These are phyloP conservation scores for Mastomys natalensis DNA, from an alignment of 2,113 vertebrate genomes.

Conservation along the genomic window DNA sequence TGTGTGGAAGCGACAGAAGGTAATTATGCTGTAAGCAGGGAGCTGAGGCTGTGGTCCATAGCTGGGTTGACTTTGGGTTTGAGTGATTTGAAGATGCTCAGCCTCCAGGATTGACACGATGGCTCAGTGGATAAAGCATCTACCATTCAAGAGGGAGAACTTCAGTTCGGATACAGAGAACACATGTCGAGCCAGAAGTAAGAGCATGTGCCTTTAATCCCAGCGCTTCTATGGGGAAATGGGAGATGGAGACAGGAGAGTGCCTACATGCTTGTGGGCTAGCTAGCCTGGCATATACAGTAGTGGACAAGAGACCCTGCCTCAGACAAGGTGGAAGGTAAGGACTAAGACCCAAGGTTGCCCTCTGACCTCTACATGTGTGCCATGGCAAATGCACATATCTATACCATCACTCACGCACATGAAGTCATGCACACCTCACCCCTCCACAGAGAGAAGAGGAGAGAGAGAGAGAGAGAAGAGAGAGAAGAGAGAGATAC, in stretches of 20 bases:
- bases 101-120: neutral
- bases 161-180: too few species aligned
- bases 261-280: neutral
- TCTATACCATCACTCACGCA: neutral
- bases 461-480: too few species aligned
- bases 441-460: neutral
- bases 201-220: too few species aligned
- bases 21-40: fast-evolving
- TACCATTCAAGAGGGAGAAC: too few species aligned
- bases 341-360: neutral
- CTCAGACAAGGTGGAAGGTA: neutral
- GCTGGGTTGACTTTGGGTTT: neutral
- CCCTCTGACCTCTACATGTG: neutral
- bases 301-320: neutral
- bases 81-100: neutral
- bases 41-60: neutral
- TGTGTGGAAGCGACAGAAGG: conserved; percentile 15
- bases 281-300: neutral
- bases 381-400: neutral
- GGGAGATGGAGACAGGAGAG: neutral
- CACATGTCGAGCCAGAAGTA: neutral
- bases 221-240: neutral
- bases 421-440: neutral
- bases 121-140: neutral
- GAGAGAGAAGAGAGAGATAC: neutral